Base-by-base conservation (phyloP, 2,113 vertebrate genomes). In the Ammospiza caudacuta region DNA sequence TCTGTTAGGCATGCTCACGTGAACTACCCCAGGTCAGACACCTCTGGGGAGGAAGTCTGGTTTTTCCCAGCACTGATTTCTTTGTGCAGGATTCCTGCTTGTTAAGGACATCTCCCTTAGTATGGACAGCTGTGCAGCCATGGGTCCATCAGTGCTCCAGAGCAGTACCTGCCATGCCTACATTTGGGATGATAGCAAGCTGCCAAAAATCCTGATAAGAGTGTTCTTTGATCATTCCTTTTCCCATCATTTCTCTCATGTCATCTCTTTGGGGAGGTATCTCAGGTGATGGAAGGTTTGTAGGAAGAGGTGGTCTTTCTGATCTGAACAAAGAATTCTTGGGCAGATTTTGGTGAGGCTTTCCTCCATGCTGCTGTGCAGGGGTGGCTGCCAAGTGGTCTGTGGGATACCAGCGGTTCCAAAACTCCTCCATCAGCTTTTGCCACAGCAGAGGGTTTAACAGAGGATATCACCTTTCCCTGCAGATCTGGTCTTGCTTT, bases 391-490 rank as follows among this genome's bases (percentile, higher is more conserved):
- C 66, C 0, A 0, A n/a, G 39, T 14, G 17, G 10, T n/a, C 64
- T 44, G 27, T 3, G 3, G 39, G 39, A 63, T 11, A 29, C 39
- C n/a, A 20, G 58, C 0, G 0, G 58, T 43, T 39, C 76, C 72
- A 31, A 63, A 59, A 70, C 28, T 70, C 47, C 18, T 76, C 37
- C 1, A 0, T n/a, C 46, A 67, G 52, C 57, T 75, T 78, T 70
- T 72, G 22, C 51, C 15, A 61, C n/a, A 75, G 70, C 57, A 85
- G 61, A 3, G 0, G 19, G 28, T 74, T 69, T 55, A 41, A 25
- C 0, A 4, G 13, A 57, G 9, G 16, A 35, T 51, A 13, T 35
- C 13, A 24, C 47, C 54, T 59, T 83, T 51, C 62, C 44, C 43
- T 43, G 63, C 28, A 54, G 52, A 81, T 62, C 47, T 58, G 25